Evolutionary conservation across 2,888 invertebrate species (phyloP).

Genomic region (Asteroscopus sphinx): DNA sequence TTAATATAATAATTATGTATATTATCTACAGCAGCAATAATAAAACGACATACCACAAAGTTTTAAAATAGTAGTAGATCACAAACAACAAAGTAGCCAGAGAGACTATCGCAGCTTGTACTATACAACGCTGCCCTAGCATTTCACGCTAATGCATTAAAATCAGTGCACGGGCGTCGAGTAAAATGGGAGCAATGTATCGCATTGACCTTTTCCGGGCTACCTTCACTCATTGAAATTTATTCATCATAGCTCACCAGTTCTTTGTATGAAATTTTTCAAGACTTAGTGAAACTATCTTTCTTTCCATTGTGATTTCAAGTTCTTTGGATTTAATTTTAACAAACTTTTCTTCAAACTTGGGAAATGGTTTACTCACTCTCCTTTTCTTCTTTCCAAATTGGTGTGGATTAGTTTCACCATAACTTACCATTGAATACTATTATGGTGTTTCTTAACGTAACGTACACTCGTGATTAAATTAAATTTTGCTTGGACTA

Average conservation of each 20-base stretch:
- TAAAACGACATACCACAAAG: background rate
- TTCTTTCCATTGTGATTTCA: too few relatives aligned
- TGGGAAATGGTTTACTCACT: background rate
- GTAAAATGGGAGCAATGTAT: constrained; percentile 62
- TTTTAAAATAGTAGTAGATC: background rate
- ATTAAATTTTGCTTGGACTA: constrained; percentile 17
- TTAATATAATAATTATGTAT: too few relatives aligned
- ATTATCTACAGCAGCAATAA: background rate
- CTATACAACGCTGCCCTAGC: background rate
- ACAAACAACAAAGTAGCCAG: background rate
- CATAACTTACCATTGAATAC: background rate
- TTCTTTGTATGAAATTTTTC: constrained; percentile 7
- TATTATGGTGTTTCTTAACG: constrained; percentile 1
- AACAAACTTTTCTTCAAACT: background rate
- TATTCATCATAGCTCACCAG: constrained; percentile 18
- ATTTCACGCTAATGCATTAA: constrained; percentile 23
- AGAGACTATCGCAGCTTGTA: background rate
- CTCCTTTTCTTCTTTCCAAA: background rate
- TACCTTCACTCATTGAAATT: constrained; percentile 29
- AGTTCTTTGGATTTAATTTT: too few relatives aligned
- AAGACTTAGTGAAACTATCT: constrained; percentile 16
- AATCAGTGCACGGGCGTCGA: constrained; percentile 24
- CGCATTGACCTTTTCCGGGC: constrained; percentile 59
- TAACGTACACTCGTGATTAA: constrained; percentile 1
- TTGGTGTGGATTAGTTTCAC: background rate